Evolutionary conservation across 2,113 vertebrate genomes (phyloP).

Genomic region (Rattus rattus): DNA sequence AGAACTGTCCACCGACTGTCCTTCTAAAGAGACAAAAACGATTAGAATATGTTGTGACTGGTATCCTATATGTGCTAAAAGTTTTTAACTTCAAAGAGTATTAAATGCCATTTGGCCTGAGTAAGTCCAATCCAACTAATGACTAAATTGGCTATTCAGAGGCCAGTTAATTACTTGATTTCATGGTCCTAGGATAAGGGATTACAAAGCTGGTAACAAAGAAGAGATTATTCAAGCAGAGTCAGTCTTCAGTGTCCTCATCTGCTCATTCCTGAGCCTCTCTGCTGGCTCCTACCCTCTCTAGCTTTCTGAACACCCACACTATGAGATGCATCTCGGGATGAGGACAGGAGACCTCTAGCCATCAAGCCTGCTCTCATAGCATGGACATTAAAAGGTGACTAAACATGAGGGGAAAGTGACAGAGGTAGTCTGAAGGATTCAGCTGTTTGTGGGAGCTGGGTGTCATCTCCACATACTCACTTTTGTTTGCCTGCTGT

Average conservation of each 20-base stretch:
- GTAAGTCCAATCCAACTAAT: background rate
- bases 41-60: background rate
- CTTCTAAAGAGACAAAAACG: constrained; percentile 58
- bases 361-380: background rate
- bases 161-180: background rate
- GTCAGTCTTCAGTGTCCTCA: background rate
- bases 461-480: background rate
- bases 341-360: background rate
- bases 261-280: background rate
- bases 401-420: background rate
- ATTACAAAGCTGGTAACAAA: background rate
- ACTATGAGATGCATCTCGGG: background rate
- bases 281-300: background rate
- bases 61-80: background rate
- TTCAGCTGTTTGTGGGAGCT: background rate
- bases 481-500: background rate
- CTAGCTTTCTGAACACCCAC: background rate
- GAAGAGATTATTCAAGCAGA: background rate
- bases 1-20: background rate
- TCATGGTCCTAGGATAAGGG: background rate
- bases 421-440: background rate
- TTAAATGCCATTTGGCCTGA: background rate
- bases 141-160: background rate
- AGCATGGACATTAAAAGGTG: background rate
- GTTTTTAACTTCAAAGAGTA: constrained; percentile 1